Percentiles rank a stretch among this genome's conserved stretches.
Evolutionary conservation across 2,797 vertebrate genomes (phyloP).

Genomic region (Ambastaia sidthimunki): DNA sequence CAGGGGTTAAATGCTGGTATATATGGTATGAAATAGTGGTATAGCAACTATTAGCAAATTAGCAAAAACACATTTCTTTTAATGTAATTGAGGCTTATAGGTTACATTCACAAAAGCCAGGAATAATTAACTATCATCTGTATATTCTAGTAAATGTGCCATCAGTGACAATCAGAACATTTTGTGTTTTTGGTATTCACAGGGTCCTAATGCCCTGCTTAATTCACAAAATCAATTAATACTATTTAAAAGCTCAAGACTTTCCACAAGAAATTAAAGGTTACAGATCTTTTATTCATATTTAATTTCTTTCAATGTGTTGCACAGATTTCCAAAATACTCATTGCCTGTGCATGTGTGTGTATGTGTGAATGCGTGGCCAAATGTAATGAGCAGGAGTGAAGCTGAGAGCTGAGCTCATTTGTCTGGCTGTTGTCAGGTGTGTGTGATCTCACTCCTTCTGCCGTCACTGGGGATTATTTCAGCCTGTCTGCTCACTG

Average conservation of each 20-base stretch:
- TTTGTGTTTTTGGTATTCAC: background rate
- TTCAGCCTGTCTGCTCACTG: slow-evolving; percentile 47
- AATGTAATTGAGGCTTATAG: too few species aligned
- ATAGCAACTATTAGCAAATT: too few species aligned
- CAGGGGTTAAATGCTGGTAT: too few species aligned
- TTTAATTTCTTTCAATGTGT: background rate
- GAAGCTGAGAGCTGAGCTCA: slow-evolving; percentile 31
- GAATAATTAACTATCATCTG: too few species aligned
- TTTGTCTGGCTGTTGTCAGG: slow-evolving; percentile 54
- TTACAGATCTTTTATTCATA: background rate
- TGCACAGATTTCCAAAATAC: background rate
- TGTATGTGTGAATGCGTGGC: slow-evolving; percentile 14
- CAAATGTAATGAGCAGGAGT: slow-evolving; percentile 37
- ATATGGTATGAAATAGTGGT: too few species aligned
- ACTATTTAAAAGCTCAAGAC: background rate
- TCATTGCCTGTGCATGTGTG: background rate
- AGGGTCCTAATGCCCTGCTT: background rate
- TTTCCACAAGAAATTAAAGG: background rate
- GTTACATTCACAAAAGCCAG: too few species aligned
- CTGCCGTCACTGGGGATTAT: slow-evolving; percentile 54
- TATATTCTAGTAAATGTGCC: too few species aligned
- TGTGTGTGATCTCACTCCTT: slow-evolving; percentile 40
- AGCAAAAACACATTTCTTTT: too few species aligned
- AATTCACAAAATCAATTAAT: background rate
- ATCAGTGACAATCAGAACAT: too few species aligned